Evolutionary conservation across 2,797 vertebrate species (phyloP), one percentile per base, ranked within the genome.

Genomic region (Dermochelys coriacea): DNA sequence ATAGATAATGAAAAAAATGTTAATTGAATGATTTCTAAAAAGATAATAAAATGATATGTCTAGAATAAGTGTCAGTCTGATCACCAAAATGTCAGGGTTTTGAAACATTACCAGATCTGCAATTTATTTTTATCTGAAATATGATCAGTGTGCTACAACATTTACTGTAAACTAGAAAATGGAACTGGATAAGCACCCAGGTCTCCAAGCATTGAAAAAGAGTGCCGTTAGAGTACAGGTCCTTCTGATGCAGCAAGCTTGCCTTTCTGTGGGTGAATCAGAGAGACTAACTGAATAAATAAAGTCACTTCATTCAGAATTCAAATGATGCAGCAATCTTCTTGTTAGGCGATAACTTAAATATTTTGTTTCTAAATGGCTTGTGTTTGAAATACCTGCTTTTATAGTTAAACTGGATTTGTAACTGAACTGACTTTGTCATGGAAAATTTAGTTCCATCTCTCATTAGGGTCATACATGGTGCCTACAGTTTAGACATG

Each of bases 171-270:
- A 47, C 41, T 55, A 21, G 11, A 81, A 95, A 93, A 84, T 0
- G 88, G 34, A 82, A n/a, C 3, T 15, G 82, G 51, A 51, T 82
- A 87, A 94, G 82, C 1, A 3, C 1, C 11, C 9, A 16, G 3
- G 80, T 82, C 84, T 91, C 47, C 80, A 91, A 89, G 85, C 6
- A 8, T 19, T 3, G 19, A 57, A 71, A 21, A 68, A 92, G 88
- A 85, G 27, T 61, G 55, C 89, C 82, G 23, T 90, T n/a, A 57
- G 77, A 21, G 11, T 77, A 90, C 54, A 88, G 8, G 7, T 89
- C 52, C 89, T 19, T 41, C 78, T 89, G 85, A 12, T 15, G 18
- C 68, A 49, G n/a, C 18, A 84, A 54, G 25, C 10, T 51, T 84
- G 55, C 55, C 55, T 57, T 57, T 57, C 57, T 27, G 5, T 49